A percentile compares a stretch with the other conserved stretches of the same genome.
These are phyloP conservation scores for Cheilosia impressa DNA, from an alignment of 2,888 invertebrate species.

Conservation along the genomic window DNA sequence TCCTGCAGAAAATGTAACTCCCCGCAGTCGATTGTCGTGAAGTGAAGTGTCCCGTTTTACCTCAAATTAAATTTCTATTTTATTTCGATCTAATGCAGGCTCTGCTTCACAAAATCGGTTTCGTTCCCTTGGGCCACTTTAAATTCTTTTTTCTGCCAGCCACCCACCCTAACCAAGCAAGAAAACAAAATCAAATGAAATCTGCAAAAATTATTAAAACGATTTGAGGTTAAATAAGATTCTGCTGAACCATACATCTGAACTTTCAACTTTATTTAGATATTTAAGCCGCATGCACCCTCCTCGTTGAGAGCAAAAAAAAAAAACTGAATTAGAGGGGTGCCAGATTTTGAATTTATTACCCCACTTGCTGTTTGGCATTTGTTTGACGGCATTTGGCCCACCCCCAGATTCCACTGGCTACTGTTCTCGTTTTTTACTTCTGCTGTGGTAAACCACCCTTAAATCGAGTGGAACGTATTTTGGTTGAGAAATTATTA, in stretches of 20 bases:
- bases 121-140: slow-evolving; percentile 33
- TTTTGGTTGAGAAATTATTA: slow-evolving; percentile 71
- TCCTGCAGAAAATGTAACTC: no score
- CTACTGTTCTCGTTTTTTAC: slow-evolving; percentile 3
- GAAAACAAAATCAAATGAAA: slow-evolving; percentile 40
- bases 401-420: slow-evolving; percentile 19
- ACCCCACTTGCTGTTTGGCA: slow-evolving; percentile 60
- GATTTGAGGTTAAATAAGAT: slow-evolving; percentile 48
- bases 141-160: background rate
- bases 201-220: slow-evolving; percentile 41
- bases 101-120: background rate
- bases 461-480: slow-evolving; percentile 74
- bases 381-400: slow-evolving; percentile 40
- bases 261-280: slow-evolving; percentile 56
- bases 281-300: slow-evolving; percentile 19
- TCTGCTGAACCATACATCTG: slow-evolving; percentile 38
- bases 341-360: slow-evolving; percentile 72
- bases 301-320: background rate
- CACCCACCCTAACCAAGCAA: slow-evolving; percentile 1
- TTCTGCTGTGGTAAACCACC: slow-evolving; percentile 44
- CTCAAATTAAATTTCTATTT: background rate
- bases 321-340: slow-evolving; percentile 27
- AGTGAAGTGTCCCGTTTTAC: no score
- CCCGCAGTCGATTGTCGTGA: no score
- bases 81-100: background rate